Conservation (phyloP, 1,140 invertebrate genomes). For the Zaprionus lachaisei region DNA sequence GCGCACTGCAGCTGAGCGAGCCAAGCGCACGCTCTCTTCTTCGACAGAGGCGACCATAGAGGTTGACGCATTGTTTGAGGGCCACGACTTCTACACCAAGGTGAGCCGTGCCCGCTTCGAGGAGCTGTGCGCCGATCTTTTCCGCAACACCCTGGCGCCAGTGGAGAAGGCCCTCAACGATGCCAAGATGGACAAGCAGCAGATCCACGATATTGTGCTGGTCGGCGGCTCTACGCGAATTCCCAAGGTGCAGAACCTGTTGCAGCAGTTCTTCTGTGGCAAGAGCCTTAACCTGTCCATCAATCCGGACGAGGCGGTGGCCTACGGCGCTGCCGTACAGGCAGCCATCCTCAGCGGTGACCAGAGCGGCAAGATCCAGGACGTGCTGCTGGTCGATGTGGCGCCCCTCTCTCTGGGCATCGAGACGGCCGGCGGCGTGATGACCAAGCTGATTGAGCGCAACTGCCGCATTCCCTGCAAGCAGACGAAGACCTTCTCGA, state of each 20-base stretch:
- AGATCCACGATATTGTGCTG: slow-evolving; percentile 88
- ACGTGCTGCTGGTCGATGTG: slow-evolving; percentile 87
- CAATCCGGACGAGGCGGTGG: slow-evolving; percentile 92
- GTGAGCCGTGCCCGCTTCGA: slow-evolving; percentile 94
- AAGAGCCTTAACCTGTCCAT: slow-evolving; percentile 89
- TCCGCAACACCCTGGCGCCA: slow-evolving; percentile 88
- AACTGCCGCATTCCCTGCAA: slow-evolving; percentile 88
- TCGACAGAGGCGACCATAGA: slow-evolving; percentile 89
- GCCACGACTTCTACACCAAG: slow-evolving; percentile 94
- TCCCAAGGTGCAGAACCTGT: slow-evolving; percentile 88
- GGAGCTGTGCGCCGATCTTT: slow-evolving; percentile 94
- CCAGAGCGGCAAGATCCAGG: slow-evolving; percentile 90
- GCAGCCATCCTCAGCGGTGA: slow-evolving; percentile 91
- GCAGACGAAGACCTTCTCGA: slow-evolving; percentile 88
- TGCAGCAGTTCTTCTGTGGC: slow-evolving; percentile 88
- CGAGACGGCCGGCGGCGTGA: slow-evolving; percentile 87
- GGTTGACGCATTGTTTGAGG: slow-evolving; percentile 90
- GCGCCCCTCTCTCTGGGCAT: slow-evolving; percentile 87
- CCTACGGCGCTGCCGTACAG: slow-evolving; percentile 90
- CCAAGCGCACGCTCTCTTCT: slow-evolving; percentile 88
- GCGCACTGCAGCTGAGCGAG: slow-evolving; percentile 90
- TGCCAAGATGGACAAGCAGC: slow-evolving; percentile 90
- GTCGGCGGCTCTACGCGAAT: slow-evolving; percentile 88
- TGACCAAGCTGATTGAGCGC: slow-evolving; percentile 88
- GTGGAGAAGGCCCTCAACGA: slow-evolving; percentile 91